Evolutionary conservation across 1,140 invertebrate species (phyloP).

Genomic region (Drusus annulatus): DNA sequence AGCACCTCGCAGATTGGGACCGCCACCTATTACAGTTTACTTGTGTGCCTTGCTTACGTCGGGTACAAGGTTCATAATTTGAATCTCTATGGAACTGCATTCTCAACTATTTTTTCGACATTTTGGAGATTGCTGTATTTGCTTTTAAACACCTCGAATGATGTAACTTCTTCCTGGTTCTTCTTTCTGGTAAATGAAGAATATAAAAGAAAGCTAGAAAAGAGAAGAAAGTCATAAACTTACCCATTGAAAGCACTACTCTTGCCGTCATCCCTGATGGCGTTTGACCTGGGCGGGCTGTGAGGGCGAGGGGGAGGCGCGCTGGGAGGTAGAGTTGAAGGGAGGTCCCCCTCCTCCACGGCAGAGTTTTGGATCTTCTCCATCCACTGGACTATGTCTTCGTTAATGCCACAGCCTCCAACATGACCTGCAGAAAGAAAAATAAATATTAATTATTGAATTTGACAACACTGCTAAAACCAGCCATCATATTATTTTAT

Average conservation of each 20-base stretch:
- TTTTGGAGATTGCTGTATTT: no score
- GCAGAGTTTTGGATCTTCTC: constrained; percentile 91
- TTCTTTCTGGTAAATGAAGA: no score
- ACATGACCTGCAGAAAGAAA: constrained; percentile 75
- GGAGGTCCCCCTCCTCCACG: constrained; percentile 74
- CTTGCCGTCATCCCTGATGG: constrained; percentile 63
- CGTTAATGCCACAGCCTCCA: constrained; percentile 89
- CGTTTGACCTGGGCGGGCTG: constrained; percentile 64
- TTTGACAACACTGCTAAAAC: not conserved
- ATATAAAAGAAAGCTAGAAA: no score
- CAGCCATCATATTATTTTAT: no score
- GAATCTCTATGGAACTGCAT: no score
- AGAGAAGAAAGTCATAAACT: not conserved
- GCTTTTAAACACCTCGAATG: no score
- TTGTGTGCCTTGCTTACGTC: no score
- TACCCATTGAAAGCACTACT: constrained; percentile 58
- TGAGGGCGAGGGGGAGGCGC: constrained; percentile 64
- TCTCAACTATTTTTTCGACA: no score
- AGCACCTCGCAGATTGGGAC: no score
- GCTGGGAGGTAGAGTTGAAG: constrained; percentile 60
- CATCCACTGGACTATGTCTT: constrained; percentile 93
- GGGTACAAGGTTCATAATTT: no score
- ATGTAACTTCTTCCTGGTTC: no score
- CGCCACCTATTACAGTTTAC: no score
- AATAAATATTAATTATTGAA: constrained; percentile 14